Conservation (phyloP, 2,113 vertebrate species). For the Jacana jacana region DNA sequence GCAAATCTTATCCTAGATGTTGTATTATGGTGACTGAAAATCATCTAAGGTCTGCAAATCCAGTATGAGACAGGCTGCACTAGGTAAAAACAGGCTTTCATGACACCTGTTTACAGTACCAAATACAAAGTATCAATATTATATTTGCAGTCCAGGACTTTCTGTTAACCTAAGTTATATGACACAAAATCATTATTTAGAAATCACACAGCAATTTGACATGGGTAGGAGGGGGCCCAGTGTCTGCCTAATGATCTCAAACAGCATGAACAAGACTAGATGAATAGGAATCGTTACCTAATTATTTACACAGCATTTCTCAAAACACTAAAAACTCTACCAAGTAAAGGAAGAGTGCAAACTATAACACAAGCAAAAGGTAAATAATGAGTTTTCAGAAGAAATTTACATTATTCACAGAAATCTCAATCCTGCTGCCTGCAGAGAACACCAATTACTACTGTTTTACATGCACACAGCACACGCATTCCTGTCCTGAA, state of each 20-base stretch:
- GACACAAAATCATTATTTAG: constrained; percentile 54
- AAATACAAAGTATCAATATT: background rate
- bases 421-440: background rate
- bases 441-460: background rate
- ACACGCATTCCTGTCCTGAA: background rate
- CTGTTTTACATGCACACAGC: background rate
- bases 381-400: background rate
- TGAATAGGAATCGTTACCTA: constrained; percentile 5
- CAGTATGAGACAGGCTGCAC: background rate
- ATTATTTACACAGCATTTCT: constrained; percentile 41
- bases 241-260: background rate
- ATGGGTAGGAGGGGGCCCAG: background rate
- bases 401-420: background rate
- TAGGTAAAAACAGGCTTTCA: background rate
- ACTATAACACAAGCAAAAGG: background rate
- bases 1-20: background rate
- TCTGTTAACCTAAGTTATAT: background rate
- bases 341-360: background rate
- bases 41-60: background rate
- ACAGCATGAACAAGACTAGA: constrained; percentile 14
- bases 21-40: background rate
- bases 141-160: background rate
- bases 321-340: background rate
- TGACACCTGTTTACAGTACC: background rate
- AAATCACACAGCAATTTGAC: constrained; percentile 40